Conservation (phyloP, 1,140 invertebrate species). For the Drosophila watanabei region DNA sequence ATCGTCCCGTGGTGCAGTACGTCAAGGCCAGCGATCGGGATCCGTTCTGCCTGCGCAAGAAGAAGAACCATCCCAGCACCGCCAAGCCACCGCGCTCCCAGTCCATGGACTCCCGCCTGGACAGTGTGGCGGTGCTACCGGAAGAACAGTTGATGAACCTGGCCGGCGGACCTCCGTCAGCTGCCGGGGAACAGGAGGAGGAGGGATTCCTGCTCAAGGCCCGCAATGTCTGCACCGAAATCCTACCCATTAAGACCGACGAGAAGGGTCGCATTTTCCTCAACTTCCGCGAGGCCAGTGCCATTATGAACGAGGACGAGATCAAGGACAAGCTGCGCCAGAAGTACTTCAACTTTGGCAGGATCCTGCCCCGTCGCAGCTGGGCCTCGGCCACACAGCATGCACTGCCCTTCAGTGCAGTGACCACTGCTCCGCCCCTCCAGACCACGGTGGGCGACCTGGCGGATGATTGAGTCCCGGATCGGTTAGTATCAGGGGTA, state of each 20-base stretch:
- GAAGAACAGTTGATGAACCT: slow-evolving; percentile 45
- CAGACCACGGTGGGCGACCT: slow-evolving; percentile 62
- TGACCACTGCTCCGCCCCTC: slow-evolving; percentile 52
- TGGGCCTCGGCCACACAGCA: slow-evolving; percentile 83
- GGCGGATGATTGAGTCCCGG: slow-evolving; percentile 63
- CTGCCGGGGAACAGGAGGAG: slow-evolving; percentile 44
- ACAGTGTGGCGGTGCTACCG: slow-evolving; percentile 54
- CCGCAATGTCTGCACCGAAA: slow-evolving; percentile 84
- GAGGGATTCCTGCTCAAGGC: slow-evolving; percentile 81
- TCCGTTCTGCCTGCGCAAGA: slow-evolving; percentile 87
- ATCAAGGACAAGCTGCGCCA: slow-evolving; percentile 83
- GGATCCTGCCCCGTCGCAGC: slow-evolving; percentile 76
- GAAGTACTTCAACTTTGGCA: slow-evolving; percentile 81
- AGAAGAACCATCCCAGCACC: slow-evolving; percentile 68
- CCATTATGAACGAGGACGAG: slow-evolving; percentile 85
- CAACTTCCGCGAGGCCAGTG: slow-evolving; percentile 82
- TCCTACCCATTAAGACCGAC: slow-evolving; percentile 83
- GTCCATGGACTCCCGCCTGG: slow-evolving; percentile 78
- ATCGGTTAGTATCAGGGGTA: not conserved
- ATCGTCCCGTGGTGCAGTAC: slow-evolving; percentile 89
- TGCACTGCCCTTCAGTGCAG: slow-evolving; percentile 67
- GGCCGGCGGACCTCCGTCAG: slow-evolving; percentile 19
- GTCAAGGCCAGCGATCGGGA: slow-evolving; percentile 91
- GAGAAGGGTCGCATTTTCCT: slow-evolving; percentile 83
- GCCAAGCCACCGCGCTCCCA: slow-evolving; percentile 65